Percentiles rank a stretch among this genome's conserved stretches.
Evolutionary conservation across 1,140 invertebrate genomes (phyloP).

Genomic region (Drosophila guanche): DNA sequence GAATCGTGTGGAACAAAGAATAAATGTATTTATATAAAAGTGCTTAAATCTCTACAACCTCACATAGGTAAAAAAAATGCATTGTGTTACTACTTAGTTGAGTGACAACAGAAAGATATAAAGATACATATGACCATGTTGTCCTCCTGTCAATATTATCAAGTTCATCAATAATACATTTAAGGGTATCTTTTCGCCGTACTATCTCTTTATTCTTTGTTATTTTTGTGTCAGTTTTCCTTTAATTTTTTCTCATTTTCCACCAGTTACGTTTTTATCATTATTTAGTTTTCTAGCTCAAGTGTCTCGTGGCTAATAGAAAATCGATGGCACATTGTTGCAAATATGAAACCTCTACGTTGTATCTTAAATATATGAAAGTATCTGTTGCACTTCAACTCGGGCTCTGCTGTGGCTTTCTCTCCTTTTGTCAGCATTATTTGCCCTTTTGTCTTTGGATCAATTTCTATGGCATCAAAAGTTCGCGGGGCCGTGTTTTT

Average conservation of each 20-base stretch:
- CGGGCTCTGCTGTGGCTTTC: neutral
- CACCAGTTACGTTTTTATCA: conserved; percentile 53
- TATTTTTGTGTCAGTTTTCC: conserved; percentile 4
- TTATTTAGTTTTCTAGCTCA: conserved; percentile 63
- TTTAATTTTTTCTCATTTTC: conserved; percentile 19
- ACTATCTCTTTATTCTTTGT: conserved; percentile 13
- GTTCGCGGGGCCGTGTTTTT: conserved; percentile 10
- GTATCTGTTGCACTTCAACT: conserved; percentile 5
- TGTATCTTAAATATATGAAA: conserved; percentile 29
- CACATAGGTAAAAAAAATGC: too few relatives aligned
- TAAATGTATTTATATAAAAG: too few relatives aligned
- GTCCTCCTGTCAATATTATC: too few relatives aligned
- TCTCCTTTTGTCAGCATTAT: conserved; percentile 32
- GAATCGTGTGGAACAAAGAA: too few relatives aligned
- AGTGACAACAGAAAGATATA: too few relatives aligned
- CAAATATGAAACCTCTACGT: conserved; percentile 53
- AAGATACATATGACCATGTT: too few relatives aligned
- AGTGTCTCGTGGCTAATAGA: conserved; percentile 68
- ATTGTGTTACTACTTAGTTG: too few relatives aligned
- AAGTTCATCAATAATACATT: too few relatives aligned
- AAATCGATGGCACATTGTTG: conserved; percentile 76
- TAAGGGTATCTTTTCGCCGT: neutral
- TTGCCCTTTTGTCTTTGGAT: conserved; percentile 38
- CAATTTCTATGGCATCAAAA: conserved; percentile 38
- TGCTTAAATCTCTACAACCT: too few relatives aligned